Evolutionary conservation across 2,113 vertebrate genomes (phyloP).

Genomic region (Corvus hawaiiensis): DNA sequence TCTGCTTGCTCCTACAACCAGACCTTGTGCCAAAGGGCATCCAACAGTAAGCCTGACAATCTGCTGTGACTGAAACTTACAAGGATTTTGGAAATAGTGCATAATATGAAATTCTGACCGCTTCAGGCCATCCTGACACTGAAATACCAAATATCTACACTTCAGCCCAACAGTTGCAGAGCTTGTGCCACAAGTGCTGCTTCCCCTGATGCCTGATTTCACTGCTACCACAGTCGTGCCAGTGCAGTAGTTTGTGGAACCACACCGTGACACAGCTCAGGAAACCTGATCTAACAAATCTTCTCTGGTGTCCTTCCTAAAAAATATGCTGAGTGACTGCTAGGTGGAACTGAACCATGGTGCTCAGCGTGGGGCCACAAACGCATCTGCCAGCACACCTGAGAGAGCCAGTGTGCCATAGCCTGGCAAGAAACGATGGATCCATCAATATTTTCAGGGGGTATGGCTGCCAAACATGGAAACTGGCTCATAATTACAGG

Average conservation of each 20-base stretch:
- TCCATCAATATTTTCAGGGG: not conserved
- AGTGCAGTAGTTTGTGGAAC: not conserved
- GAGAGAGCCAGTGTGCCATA: not conserved
- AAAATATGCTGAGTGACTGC: not conserved
- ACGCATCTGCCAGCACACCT: not conserved
- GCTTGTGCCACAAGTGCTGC: not conserved
- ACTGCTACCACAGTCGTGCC: not conserved
- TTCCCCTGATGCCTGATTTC: not conserved
- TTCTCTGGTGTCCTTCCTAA: not conserved
- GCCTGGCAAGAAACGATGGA: not conserved
- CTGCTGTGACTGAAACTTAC: not conserved
- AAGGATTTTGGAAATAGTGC: not conserved
- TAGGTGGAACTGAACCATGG: not conserved
- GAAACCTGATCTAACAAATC: not conserved
- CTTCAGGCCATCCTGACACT: not conserved
- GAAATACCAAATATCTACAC: not conserved
- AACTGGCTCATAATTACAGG: conserved; percentile 27
- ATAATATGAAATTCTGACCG: not conserved
- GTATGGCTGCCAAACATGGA: not conserved
- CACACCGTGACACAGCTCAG: not conserved
- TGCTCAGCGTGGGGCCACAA: not conserved
- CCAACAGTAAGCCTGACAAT: not conserved
- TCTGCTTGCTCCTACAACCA: not conserved
- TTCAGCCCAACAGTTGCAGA: not conserved
- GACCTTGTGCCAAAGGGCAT: not conserved